A percentile compares a stretch with the other conserved stretches of the same genome.
These are phyloP conservation scores for Salticus scenicus DNA, from an alignment of 2,888 invertebrate species.

Conservation along the genomic window DNA sequence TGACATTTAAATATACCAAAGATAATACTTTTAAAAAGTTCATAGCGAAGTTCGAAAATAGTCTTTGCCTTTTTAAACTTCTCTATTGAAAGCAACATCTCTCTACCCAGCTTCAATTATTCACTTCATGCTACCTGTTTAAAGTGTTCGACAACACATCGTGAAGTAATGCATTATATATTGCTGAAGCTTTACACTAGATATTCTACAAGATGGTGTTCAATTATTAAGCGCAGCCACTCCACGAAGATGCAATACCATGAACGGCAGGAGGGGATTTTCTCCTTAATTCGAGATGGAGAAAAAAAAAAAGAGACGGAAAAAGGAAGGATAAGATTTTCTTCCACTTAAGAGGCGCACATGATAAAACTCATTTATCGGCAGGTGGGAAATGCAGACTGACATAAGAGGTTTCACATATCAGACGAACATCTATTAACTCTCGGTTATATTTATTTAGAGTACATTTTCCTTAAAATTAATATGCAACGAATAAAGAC, in stretches of 20 bases:
- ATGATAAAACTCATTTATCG: background rate
- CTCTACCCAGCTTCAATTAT: constrained; percentile 53
- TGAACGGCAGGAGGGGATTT: constrained; percentile 18
- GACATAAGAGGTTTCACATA: background rate
- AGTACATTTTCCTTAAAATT: background rate
- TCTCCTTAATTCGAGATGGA: background rate
- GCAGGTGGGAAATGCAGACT: constrained; percentile 1
- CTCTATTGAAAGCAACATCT: background rate
- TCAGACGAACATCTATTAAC: background rate
- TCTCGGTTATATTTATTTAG: background rate
- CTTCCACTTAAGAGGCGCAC: background rate
- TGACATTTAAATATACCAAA: background rate
- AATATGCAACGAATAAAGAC: too few relatives aligned
- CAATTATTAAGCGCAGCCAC: constrained; percentile 62
- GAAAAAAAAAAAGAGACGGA: constrained; percentile 27
- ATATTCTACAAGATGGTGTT: constrained; percentile 46
- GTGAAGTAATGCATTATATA: constrained; percentile 64
- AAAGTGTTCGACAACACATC: constrained; percentile 62
- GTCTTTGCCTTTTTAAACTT: background rate
- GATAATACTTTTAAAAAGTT: constrained; percentile 3
- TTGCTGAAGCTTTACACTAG: constrained; percentile 49
- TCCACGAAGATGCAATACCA: constrained; percentile 55
- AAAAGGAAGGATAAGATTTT: background rate
- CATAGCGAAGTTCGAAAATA: background rate
- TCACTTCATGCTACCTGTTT: constrained; percentile 58